Conservation (phyloP, 2,888 invertebrate species). For the Neocrepidodera transversa region DNA sequence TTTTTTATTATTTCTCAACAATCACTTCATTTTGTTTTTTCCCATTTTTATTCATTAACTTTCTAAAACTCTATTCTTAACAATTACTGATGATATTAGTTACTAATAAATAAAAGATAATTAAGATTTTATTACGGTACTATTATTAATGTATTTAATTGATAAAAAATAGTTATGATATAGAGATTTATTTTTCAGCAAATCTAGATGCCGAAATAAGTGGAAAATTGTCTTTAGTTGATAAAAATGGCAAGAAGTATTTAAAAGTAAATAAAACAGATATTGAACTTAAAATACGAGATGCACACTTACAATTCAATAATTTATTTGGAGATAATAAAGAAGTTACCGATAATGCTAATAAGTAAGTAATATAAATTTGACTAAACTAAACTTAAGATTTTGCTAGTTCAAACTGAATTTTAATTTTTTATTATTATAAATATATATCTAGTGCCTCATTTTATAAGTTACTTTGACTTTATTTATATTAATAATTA, state of each 20-base stretch:
- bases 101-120: too few species aligned
- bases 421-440: background rate
- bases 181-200: constrained; percentile 2
- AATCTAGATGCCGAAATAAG: background rate
- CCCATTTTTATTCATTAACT: too few species aligned
- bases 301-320: background rate
- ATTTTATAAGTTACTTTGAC: background rate
- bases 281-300: background rate
- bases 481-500: background rate
- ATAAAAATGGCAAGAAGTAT: constrained; percentile 1
- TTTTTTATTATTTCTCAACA: too few species aligned
- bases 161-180: too few species aligned
- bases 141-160: too few species aligned
- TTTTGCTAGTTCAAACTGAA: background rate
- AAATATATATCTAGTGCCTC: background rate
- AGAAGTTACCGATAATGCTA: constrained; percentile 1
- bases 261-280: background rate
- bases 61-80: too few species aligned
- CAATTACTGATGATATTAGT: too few species aligned
- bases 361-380: constrained; percentile 7
- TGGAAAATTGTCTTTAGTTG: background rate
- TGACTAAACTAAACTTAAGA: background rate
- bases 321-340: constrained; percentile 2
- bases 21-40: too few species aligned
- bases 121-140: too few species aligned